These are phyloP conservation scores for Drosophila navojoa DNA, from an alignment of 1,140 invertebrate species.

Conservation along the genomic window DNA sequence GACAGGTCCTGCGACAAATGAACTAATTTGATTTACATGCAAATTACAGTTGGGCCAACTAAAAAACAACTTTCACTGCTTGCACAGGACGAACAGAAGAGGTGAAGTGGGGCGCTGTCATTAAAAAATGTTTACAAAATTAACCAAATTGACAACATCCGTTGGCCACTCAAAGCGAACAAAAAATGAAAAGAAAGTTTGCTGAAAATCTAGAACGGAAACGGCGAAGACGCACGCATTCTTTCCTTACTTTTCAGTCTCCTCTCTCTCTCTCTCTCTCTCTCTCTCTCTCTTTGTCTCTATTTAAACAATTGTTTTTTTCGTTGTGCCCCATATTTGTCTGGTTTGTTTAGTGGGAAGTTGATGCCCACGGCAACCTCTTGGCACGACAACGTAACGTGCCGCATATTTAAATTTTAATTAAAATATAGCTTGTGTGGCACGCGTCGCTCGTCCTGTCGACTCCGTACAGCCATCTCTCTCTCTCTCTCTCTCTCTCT, in stretches of 20 bases:
- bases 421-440: constrained; percentile 62
- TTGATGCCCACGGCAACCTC: constrained; percentile 22
- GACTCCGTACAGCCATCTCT: not conserved
- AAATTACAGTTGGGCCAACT: constrained; percentile 66
- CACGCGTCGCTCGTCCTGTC: constrained; percentile 20
- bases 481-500: not conserved
- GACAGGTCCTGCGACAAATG: constrained; percentile 23
- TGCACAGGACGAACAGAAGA: not conserved
- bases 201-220: constrained; percentile 1
- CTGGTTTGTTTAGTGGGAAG: not conserved
- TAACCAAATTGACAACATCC: constrained; percentile 74
- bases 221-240: constrained; percentile 3
- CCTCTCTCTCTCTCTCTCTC: not conserved
- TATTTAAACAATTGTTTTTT: constrained; percentile 5
- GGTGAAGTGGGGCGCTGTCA: constrained; percentile 9
- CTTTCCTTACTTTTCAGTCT: not conserved
- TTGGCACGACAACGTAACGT: constrained; percentile 52
- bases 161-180: constrained; percentile 17
- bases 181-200: constrained; percentile 22
- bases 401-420: constrained; percentile 80
- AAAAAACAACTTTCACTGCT: constrained; percentile 41
- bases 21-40: constrained; percentile 74
- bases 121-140: constrained; percentile 73
- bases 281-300: too few relatives aligned
- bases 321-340: constrained; percentile 49